Evolutionary conservation across 2,888 invertebrate species (phyloP).

Genomic region (Cosmopolites sordidus): DNA sequence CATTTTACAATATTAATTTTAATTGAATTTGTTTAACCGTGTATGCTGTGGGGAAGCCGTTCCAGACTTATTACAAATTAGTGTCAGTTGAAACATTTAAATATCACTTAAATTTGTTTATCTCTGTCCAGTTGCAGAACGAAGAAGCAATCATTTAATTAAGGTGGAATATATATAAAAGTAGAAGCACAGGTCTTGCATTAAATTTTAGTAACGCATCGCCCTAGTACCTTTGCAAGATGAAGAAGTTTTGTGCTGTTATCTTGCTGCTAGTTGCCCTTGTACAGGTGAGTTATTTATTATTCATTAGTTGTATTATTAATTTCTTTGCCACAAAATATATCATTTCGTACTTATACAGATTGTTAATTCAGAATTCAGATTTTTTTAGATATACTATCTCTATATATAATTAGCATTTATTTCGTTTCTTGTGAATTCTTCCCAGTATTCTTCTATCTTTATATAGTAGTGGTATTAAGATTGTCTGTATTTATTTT

Average conservation of each 20-base stretch:
- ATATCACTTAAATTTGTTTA: background rate
- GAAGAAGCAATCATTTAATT: background rate
- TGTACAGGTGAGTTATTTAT: slow-evolving; percentile 6
- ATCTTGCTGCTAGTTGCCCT: slow-evolving; percentile 5
- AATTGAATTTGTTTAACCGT: background rate
- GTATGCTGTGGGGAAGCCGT: background rate
- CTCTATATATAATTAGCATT: no score
- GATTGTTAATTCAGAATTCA: no score
- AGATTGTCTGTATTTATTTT: no score
- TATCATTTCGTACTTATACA: no score
- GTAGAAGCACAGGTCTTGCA: background rate
- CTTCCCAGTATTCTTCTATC: no score
- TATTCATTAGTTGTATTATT: no score
- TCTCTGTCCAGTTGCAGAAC: background rate
- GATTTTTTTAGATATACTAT: no score
- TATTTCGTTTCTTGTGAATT: no score
- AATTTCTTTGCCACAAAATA: no score
- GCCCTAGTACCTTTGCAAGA: background rate
- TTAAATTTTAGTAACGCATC: background rate
- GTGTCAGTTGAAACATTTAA: background rate
- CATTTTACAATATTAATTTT: background rate
- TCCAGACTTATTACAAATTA: background rate
- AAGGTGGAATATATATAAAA: background rate
- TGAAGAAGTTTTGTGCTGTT: slow-evolving; percentile 3
- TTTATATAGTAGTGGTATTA: no score